Evolutionary conservation across 1,140 invertebrate genomes (phyloP).

Genomic region (Hyles vespertilio): DNA sequence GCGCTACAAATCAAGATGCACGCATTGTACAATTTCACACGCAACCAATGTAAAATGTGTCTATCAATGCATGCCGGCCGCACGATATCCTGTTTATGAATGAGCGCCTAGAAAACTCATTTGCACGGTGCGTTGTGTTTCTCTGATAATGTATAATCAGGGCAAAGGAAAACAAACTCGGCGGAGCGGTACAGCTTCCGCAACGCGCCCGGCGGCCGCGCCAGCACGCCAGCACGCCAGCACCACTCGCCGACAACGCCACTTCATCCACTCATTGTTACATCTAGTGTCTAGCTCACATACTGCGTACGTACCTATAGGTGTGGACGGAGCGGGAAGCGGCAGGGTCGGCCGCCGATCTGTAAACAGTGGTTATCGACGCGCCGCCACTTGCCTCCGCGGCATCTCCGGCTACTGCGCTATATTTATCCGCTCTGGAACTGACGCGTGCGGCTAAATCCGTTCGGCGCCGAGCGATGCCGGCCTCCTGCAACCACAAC

Average conservation of each 20-base stretch:
- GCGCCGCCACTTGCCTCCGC: slow-evolving; percentile 61
- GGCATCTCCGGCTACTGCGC: slow-evolving; percentile 63
- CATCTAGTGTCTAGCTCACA: slow-evolving; percentile 48
- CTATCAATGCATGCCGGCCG: no score
- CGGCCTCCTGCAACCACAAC: slow-evolving; percentile 71
- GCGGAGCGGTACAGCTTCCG: slow-evolving; percentile 22
- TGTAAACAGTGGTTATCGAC: slow-evolving; percentile 72
- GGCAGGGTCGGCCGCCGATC: slow-evolving; percentile 67
- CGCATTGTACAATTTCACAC: no score
- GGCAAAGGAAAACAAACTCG: slow-evolving; percentile 33
- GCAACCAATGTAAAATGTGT: no score
- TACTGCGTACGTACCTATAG: slow-evolving; percentile 66
- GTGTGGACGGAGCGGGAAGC: slow-evolving; percentile 63
- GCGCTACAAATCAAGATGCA: no score
- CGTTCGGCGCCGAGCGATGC: slow-evolving; percentile 65
- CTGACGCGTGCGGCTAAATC: slow-evolving; percentile 68
- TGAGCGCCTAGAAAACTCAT: no score
- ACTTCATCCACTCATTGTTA: slow-evolving; percentile 40
- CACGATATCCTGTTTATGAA: no score
- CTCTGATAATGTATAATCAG: slow-evolving; percentile 34
- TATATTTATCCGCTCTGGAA: slow-evolving; percentile 71
- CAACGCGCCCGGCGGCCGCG: slow-evolving; percentile 9
- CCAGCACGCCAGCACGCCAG: slow-evolving; percentile 21
- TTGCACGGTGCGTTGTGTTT: slow-evolving; percentile 7
- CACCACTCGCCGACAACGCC: slow-evolving; percentile 21